These are phyloP conservation scores for Tokudaia muenninki DNA, from an alignment of 2,797 vertebrate species.

Conservation along the genomic window DNA sequence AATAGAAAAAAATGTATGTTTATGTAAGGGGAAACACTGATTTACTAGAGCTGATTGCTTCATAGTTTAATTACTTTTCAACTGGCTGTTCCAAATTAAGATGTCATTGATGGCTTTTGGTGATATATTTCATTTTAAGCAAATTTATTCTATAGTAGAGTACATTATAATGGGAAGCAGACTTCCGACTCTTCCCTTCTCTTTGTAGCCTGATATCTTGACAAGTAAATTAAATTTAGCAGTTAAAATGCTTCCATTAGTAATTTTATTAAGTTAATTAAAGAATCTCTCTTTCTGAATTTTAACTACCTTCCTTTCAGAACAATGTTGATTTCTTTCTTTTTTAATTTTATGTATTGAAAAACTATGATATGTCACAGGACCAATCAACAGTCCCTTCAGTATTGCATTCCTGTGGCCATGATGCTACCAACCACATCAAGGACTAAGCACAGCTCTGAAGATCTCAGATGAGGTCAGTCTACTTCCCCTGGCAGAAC, in stretches of 20 bases:
- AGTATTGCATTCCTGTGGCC: slow-evolving; percentile 33
- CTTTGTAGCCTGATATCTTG: slow-evolving; percentile 93
- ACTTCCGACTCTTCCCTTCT: slow-evolving; percentile 89
- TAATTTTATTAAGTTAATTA: slow-evolving; percentile 99
- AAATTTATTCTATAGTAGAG: slow-evolving; percentile 92
- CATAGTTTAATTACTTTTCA: slow-evolving; percentile 92
- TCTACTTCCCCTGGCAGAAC: not conserved
- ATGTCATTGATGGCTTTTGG: slow-evolving; percentile 92
- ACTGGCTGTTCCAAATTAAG: slow-evolving; percentile 92
- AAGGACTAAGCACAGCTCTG: not conserved
- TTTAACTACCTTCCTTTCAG: slow-evolving; percentile 90
- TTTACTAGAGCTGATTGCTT: slow-evolving; percentile 92
- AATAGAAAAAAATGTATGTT: slow-evolving; percentile 88
- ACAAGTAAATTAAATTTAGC: slow-evolving; percentile 99
- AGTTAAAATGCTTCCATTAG: slow-evolving; percentile 96
- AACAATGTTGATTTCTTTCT: slow-evolving; percentile 85
- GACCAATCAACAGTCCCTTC: slow-evolving; percentile 79
- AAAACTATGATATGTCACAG: slow-evolving; percentile 75
- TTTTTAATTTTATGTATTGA: slow-evolving; percentile 85
- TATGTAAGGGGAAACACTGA: slow-evolving; percentile 90
- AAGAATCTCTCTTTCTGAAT: slow-evolving; percentile 93
- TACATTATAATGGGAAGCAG: slow-evolving; percentile 91
- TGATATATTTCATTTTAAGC: slow-evolving; percentile 93
- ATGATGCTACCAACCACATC: slow-evolving; percentile 23
- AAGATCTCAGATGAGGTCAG: not conserved